Percentiles rank a stretch among this genome's conserved stretches.
These are phyloP conservation scores for Oscheius sp. DNA, from an alignment of 2,888 invertebrate species.

Conservation along the genomic window DNA sequence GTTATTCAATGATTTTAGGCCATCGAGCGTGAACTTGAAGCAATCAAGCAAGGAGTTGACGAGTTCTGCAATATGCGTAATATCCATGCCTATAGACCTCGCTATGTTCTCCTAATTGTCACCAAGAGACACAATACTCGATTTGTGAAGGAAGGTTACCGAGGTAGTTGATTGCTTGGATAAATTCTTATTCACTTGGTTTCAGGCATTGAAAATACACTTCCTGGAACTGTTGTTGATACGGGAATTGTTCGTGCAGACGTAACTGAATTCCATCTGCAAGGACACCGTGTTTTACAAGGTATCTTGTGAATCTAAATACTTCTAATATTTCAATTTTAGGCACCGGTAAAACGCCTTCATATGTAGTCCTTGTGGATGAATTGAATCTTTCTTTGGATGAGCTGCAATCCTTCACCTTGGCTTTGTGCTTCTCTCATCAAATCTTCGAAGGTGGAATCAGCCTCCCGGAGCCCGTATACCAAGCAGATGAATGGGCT, in stretches of 20 bases:
- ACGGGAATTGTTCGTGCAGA: constrained; percentile 48
- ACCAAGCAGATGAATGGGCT: constrained; percentile 66
- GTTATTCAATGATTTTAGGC: constrained; percentile 22
- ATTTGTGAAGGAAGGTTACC: background rate
- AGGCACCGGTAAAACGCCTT: constrained; percentile 54
- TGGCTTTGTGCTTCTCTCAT: constrained; percentile 46
- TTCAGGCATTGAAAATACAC: constrained; percentile 44
- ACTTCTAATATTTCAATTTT: no score
- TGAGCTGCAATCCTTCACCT: constrained; percentile 52
- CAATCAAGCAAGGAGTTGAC: constrained; percentile 38
- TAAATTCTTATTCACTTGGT: background rate
- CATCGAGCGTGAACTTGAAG: constrained; percentile 38
- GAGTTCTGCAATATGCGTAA: constrained; percentile 30
- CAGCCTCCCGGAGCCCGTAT: constrained; percentile 63
- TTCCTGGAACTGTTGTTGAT: constrained; percentile 57
- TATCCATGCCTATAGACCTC: constrained; percentile 31
- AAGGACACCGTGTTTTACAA: constrained; percentile 35
- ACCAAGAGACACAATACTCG: constrained; percentile 65
- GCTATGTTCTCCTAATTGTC: constrained; percentile 57
- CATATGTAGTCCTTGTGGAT: constrained; percentile 55
- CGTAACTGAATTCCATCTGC: constrained; percentile 55
- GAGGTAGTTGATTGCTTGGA: constrained; percentile 14
- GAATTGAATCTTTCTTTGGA: constrained; percentile 47
- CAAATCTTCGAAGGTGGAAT: constrained; percentile 47
- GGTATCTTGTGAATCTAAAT: constrained; percentile 39